phyloP scores from a whole-genome alignment of 2,797 vertebrate species.

The Hapalemur alaotrensis region DNA sequence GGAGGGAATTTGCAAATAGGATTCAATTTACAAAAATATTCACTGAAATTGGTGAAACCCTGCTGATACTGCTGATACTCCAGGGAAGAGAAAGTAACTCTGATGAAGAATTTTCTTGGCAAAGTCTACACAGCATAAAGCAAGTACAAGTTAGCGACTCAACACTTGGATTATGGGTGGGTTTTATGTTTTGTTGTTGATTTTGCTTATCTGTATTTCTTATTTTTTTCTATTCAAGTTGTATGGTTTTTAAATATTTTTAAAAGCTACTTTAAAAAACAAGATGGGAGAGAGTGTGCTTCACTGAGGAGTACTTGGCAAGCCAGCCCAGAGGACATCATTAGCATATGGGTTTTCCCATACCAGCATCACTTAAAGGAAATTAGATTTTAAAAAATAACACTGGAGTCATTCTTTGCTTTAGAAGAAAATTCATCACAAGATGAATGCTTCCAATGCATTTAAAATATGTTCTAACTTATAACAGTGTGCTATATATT shows the following conservation, averaged over 20 bases:
- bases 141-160: neutral
- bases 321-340: neutral
- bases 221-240: neutral
- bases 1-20: neutral
- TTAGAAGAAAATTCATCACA: slow-evolving; percentile 10
- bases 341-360: neutral
- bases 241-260: neutral
- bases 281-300: no score
- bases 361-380: neutral
- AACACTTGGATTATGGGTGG: neutral
- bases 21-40: slow-evolving; percentile 6
- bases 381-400: slow-evolving; percentile 11
- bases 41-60: neutral
- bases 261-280: neutral
- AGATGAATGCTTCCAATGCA: neutral
- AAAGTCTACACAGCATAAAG: neutral
- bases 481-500: neutral
- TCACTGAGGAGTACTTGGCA: slow-evolving; percentile 18
- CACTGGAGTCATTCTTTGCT: neutral
- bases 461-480: neutral
- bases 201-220: neutral
- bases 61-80: neutral
- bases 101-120: neutral
- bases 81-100: neutral
- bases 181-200: neutral